Evolutionary conservation across 2,888 invertebrate species (phyloP).

Genomic region (Gandaritis pyraliata): DNA sequence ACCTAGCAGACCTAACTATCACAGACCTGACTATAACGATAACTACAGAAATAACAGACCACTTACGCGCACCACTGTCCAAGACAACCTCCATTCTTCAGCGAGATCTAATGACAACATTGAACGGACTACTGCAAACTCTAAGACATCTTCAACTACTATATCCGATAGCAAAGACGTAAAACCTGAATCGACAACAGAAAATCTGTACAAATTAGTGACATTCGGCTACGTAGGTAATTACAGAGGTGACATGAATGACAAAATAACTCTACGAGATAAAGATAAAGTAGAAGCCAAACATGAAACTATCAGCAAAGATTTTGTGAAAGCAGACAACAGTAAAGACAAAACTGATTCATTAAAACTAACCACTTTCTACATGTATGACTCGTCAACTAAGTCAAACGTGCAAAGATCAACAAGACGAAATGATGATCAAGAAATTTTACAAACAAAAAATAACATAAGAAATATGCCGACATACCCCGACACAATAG

Average conservation of each 20-base stretch:
- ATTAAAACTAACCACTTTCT: conserved; percentile 73
- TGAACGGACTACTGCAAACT: conserved; percentile 39
- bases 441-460: conserved; percentile 49
- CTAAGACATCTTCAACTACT: conserved; percentile 26
- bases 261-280: conserved; percentile 36
- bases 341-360: conserved; percentile 47
- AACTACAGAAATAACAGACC: conserved; percentile 64
- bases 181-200: conserved; percentile 60
- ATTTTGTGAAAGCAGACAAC: conserved; percentile 56
- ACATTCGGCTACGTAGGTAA: conserved; percentile 81
- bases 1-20: conserved; percentile 71
- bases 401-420: conserved; percentile 72
- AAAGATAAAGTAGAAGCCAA: conserved; percentile 42
- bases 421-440: conserved; percentile 72
- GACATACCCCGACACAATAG: conserved; percentile 16
- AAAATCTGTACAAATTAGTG: conserved; percentile 73
- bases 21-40: conserved; percentile 58
- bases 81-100: conserved; percentile 61
- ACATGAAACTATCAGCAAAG: conserved; percentile 64
- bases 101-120: conserved; percentile 71
- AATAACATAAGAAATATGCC: conserved; percentile 47
- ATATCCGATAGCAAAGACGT: conserved; percentile 34
- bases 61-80: conserved; percentile 50
- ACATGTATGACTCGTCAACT: conserved; percentile 72
- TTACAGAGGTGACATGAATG: conserved; percentile 63